These are phyloP conservation scores for Lepidonotus clava DNA, from an alignment of 2,888 invertebrate species.

Conservation along the genomic window DNA sequence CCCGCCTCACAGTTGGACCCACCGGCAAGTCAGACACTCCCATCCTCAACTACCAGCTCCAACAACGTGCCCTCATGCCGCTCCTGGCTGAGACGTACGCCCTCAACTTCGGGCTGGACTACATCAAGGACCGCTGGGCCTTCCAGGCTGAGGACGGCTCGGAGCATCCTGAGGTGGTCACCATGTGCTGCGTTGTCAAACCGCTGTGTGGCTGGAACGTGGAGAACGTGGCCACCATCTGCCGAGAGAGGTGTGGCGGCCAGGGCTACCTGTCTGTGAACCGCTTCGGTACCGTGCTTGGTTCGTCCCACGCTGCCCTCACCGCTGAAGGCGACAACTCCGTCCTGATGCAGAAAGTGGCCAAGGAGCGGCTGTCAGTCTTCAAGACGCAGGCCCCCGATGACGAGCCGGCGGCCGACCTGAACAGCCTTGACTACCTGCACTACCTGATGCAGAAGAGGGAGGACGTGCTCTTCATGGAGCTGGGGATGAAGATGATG, in stretches of 20 bases:
- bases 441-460: constrained; percentile 57
- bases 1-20: constrained; percentile 66
- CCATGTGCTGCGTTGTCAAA: constrained; percentile 66
- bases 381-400: constrained; percentile 58
- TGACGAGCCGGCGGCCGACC: constrained; percentile 14
- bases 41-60: constrained; percentile 65
- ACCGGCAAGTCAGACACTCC: constrained; percentile 65
- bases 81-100: constrained; percentile 65
- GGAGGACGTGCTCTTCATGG: constrained; percentile 61
- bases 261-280: constrained; percentile 66
- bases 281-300: constrained; percentile 64
- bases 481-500: constrained; percentile 59
- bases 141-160: constrained; percentile 59
- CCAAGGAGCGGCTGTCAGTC: constrained; percentile 63
- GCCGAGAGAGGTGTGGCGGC: constrained; percentile 65
- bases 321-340: constrained; percentile 67
- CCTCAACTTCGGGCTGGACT: constrained; percentile 64
- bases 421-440: constrained; percentile 53
- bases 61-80: constrained; percentile 65
- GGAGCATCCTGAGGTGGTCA: constrained; percentile 65
- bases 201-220: constrained; percentile 64
- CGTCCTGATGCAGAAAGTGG: constrained; percentile 67
- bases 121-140: constrained; percentile 62
- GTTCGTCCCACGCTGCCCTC: constrained; percentile 63
- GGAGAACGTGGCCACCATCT: constrained; percentile 61